A percentile compares a stretch with the other conserved stretches of the same genome.
Evolutionary conservation across 2,888 invertebrate genomes (phyloP).

Genomic region (Odontocerum albicorne): DNA sequence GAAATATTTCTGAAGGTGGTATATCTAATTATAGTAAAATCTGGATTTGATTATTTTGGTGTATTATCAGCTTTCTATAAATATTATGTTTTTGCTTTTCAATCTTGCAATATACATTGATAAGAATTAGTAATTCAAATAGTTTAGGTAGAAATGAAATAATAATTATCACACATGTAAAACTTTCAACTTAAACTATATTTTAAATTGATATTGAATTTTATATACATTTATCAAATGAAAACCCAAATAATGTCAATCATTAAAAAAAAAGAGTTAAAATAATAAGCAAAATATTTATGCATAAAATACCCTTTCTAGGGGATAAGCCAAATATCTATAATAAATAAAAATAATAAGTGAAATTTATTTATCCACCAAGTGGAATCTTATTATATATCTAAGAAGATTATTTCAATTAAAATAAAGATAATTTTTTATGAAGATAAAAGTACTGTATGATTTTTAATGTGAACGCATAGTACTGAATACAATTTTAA

Average conservation of each 20-base stretch:
- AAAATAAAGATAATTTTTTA: neutral
- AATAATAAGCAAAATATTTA: slow-evolving; percentile 18
- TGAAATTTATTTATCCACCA: slow-evolving; percentile 27
- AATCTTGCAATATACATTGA: too few relatives aligned
- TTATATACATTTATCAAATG: slow-evolving; percentile 22
- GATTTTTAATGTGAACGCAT: neutral
- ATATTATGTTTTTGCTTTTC: too few relatives aligned
- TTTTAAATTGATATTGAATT: slow-evolving; percentile 25
- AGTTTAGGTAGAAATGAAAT: slow-evolving; percentile 31
- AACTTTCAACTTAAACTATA: slow-evolving; percentile 24
- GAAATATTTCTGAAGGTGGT: too few relatives aligned
- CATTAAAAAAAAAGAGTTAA: slow-evolving; percentile 26
- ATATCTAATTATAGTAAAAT: too few relatives aligned
- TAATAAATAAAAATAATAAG: slow-evolving; percentile 25
- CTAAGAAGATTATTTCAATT: slow-evolving; percentile 2
- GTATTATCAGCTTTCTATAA: too few relatives aligned
- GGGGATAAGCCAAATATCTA: slow-evolving; percentile 26
- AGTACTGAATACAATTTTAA: neutral
- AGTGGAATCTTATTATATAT: slow-evolving; percentile 25
- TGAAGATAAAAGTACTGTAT: neutral
- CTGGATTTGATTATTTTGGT: too few relatives aligned
- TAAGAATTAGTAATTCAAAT: slow-evolving; percentile 29
- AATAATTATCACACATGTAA: slow-evolving; percentile 24
- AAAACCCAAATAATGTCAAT: slow-evolving; percentile 27
- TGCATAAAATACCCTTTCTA: slow-evolving; percentile 22